Base-by-base conservation (phyloP, 2,888 invertebrate species). In the Uloborus plumipes region DNA sequence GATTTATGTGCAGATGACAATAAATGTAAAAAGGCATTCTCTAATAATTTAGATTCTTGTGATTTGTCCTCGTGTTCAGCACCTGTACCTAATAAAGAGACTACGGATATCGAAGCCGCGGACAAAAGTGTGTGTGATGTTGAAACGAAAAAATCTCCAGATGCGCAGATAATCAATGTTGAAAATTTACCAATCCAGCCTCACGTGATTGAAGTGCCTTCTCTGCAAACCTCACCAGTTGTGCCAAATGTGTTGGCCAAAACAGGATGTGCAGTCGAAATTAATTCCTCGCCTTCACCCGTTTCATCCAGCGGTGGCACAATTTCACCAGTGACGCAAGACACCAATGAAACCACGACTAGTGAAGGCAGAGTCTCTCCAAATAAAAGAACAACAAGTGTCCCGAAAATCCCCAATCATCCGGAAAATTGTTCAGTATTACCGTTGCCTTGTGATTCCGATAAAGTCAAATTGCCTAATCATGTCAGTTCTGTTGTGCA, bases 131-230 rank as follows among this genome's bases (percentile, higher is more conserved):
- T 75, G 51, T 79, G 79, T 67, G 22, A 70, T 66, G 67, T 66
- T 39, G 84, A 79, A 39, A 18, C 62, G 20, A 84, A 70, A 61
- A 83, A 83, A 64, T 69, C 79, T 61, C 84, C 84, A 65, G 66
- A 79, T 74, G 84, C 84, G 76, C 78, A 84, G 79, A 84, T 84
- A 84, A 84, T 84, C 78, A 79, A 62, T 74, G 71, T 79, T 61
- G 84, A 84, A 74, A 84, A 53, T 31, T 71, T 84, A 79, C 78
- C 84, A 69, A 78, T 84, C 71, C 80, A 76, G 66, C 66, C 84
- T 58, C 69, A 77, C 74, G 80, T 84, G 79, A 84, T 84, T 66
- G 84, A 84, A 84, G 84, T 84, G 84, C 84, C 84, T 84, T 84
- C 79, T 75, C 61, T 80, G 59, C 81, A 77, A 65, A 69, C 50